Base-by-base conservation (phyloP, 2,888 invertebrate genomes). In the Synergus laeviventris region DNA sequence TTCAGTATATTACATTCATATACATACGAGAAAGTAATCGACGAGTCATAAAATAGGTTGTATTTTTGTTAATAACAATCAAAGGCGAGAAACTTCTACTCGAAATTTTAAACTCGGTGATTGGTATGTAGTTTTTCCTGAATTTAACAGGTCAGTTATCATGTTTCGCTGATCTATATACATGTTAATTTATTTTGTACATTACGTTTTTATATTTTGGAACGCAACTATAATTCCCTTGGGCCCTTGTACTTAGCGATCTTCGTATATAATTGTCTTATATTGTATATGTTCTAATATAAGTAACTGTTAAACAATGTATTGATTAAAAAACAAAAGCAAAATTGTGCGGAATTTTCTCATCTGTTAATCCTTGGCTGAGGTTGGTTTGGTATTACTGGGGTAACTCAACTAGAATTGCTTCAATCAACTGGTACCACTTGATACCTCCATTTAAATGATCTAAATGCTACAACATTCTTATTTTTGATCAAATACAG, bases 221-320 rank as follows among this genome's bases (percentile, higher is more conserved):
- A 21, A 31, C 49, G 12, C 62, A 38, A 16, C 9, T 36, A 38
- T 62, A 62, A 38, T 36, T 38, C 3, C n/a, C n/a, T 62, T 11
- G 36, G 24, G 21, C 24, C 45, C 14, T 31, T 66, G 49, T 70
- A 49, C 49, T 70, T 70, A 7, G 21, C 66, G 45, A 70, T 24
- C 16, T 70, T 49, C 36, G 21, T 49, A 49, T 70, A 49, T 36
- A 70, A 31, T 49, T 70, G 70, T 70, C 70, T 70, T 49, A 70
- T 49, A 66, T 31, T 66, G 66, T 66, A 70, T 70, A 70, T 70
- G 70, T 70, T 66, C 59, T 59, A 24, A 59, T 70, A 36, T 70
- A 70, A 70, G 70, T 70, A 45, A 70, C 4, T 70, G 45, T 45
- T 70, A 70, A 70, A 70, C 24, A 21, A 42, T 70, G 70, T 70